Conservation (phyloP, 2,797 vertebrate species). For the Peromyscus eremicus region DNA sequence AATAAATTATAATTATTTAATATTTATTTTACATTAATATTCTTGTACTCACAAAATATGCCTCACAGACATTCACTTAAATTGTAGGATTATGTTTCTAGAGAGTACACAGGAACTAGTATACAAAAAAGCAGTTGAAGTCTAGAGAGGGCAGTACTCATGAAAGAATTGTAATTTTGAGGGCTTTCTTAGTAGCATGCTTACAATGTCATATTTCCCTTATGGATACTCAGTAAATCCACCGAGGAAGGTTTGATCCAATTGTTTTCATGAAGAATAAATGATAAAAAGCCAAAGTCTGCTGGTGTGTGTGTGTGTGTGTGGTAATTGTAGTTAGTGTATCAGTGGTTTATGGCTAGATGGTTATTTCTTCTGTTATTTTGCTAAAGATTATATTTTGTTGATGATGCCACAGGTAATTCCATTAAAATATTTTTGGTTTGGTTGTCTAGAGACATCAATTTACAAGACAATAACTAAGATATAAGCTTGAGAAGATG, state of each 20-base stretch:
- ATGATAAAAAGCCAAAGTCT: background rate
- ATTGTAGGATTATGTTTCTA: background rate
- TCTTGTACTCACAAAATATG: background rate
- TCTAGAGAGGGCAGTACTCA: background rate
- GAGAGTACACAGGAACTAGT: background rate
- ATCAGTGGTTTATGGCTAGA: background rate
- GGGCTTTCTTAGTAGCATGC: background rate
- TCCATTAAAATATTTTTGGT: slow-evolving; percentile 19
- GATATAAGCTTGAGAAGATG: background rate
- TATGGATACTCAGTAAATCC: background rate
- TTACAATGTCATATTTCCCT: background rate
- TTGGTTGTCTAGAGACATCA: background rate
- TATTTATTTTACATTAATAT: background rate
- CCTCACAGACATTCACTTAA: background rate
- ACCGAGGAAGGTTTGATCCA: background rate
- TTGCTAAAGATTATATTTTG: background rate
- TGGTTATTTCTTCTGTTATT: background rate
- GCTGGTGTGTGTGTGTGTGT: background rate
- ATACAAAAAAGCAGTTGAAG: background rate
- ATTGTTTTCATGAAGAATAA: background rate
- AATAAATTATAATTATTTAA: background rate
- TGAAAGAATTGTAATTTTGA: background rate
- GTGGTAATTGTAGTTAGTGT: background rate
- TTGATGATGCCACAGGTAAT: background rate
- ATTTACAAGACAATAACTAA: background rate